Evolutionary conservation across 2,113 vertebrate genomes (phyloP).

Genomic region (Dicentrarchus labrax): DNA sequence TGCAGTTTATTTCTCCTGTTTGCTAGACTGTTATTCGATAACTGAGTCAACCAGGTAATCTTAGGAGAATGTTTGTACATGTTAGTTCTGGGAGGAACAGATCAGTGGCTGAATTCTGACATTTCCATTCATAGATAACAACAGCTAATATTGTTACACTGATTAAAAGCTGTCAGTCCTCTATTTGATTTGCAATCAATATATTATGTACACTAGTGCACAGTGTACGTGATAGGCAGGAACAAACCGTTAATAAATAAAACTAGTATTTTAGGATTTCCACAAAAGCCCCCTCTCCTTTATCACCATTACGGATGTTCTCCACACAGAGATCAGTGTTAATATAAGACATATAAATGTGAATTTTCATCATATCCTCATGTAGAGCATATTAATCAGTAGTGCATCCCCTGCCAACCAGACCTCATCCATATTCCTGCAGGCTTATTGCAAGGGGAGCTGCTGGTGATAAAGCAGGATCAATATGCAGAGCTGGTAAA

Average conservation of each 20-base stretch:
- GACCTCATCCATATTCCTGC: slow-evolving; percentile 80
- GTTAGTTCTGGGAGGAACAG: slow-evolving; percentile 15
- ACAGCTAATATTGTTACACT: slow-evolving; percentile 79
- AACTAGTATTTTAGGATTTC: slow-evolving; percentile 60
- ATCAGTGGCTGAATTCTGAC: slow-evolving; percentile 65
- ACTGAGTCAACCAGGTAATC: slow-evolving; percentile 28
- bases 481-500: slow-evolving; percentile 82
- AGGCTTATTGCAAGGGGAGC: slow-evolving; percentile 74
- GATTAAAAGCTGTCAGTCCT: slow-evolving; percentile 82
- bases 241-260: slow-evolving; percentile 46
- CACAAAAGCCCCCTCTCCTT: slow-evolving; percentile 30
- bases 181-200: slow-evolving; percentile 80
- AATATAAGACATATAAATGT: slow-evolving; percentile 72
- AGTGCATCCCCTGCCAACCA: slow-evolving; percentile 70
- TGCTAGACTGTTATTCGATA: slow-evolving; percentile 22
- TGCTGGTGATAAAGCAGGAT: slow-evolving; percentile 79
- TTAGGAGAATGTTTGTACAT: slow-evolving; percentile 9
- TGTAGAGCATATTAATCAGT: slow-evolving; percentile 75
- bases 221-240: slow-evolving; percentile 45
- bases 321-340: slow-evolving; percentile 70
- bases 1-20: slow-evolving; percentile 9
- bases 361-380: slow-evolving; percentile 77
- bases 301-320: slow-evolving; percentile 64
- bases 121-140: slow-evolving; percentile 82
- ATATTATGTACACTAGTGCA: slow-evolving; percentile 69